Base-by-base conservation (phyloP, 2,113 vertebrate species). In the Mola mola region DNA sequence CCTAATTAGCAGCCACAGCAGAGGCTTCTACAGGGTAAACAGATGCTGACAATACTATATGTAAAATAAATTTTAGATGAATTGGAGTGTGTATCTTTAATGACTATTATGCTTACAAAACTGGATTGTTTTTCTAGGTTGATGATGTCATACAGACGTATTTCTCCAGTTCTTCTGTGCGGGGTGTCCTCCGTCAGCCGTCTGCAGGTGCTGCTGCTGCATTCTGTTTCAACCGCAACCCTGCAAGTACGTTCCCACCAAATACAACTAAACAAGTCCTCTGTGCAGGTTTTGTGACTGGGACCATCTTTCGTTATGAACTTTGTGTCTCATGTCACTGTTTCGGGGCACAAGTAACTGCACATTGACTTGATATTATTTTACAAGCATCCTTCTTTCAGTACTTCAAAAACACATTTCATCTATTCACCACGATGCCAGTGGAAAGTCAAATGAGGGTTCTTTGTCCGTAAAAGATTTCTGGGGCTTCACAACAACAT, bases 141-240 rank as follows among this genome's bases (percentile, higher is more conserved):
- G 90, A 92, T 78, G 91, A 92, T 72, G 61, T 89, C 47, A 88
- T 93, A 77, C 86, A 87, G 75, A 75, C 88, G 0, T 87, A 78
- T 67, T 91, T 83, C 68, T 60, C 56, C 43, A 53, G 7, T 20
- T 81, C 79, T 0, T 84, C 83, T 1, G 36, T 85, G 17, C 57
- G 74, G 24, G 69, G 88, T 33, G 24, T 84, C 49, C 87, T 93
- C 10, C 77, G 68, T 61, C 92, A 91, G 69, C 89, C 91, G 0
- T 88, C 89, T 25, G 64, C 91, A 5, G 89, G 87, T 12, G 16
- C 55, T 5, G 46, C 42, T 0, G 63, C 84, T 12, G 31, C 64
- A 0, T 66, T 72, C 50, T 93, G 92, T 37, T 2, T 87, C n/a
- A 75, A 80, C 56, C 76, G 67, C 31, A 92, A 92, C 80, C 90